phyloP scores from a whole-genome alignment of 1,140 invertebrate genomes.

The Coboldia fuscipes region DNA sequence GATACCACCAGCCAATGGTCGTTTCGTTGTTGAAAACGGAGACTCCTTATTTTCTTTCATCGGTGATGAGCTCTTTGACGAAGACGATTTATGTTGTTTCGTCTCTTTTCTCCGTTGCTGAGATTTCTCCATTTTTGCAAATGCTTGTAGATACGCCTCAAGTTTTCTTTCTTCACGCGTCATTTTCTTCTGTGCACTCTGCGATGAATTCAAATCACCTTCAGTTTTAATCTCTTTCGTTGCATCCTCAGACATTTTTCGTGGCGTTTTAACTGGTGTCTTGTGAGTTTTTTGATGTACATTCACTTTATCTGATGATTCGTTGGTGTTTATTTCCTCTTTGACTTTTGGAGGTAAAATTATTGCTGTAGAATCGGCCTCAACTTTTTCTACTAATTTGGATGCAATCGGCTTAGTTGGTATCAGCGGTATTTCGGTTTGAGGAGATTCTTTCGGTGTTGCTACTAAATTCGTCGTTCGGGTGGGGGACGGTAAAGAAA shows the following conservation, averaged over 20 bases:
- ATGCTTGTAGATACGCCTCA: conserved; percentile 84
- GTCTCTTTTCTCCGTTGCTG: conserved; percentile 56
- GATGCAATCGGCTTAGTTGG: background rate
- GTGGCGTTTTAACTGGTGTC: conserved; percentile 5
- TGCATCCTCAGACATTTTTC: conserved; percentile 2
- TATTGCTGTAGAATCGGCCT: too few relatives aligned
- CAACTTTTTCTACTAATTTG: background rate
- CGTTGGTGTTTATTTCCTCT: too few relatives aligned
- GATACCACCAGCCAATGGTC: too few relatives aligned
- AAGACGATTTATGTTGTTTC: conserved; percentile 10
- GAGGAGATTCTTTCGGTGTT: background rate
- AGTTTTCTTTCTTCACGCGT: conserved; percentile 89
- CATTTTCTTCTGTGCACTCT: conserved; percentile 22
- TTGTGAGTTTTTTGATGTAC: conserved; percentile 2
- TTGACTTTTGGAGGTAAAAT: too few relatives aligned
- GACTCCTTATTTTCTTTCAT: background rate
- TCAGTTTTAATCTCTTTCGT: conserved; percentile 5
- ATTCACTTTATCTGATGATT: conserved; percentile 2
- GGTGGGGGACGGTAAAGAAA: conserved; percentile 15
- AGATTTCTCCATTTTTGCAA: conserved; percentile 62
- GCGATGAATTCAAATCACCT: conserved; percentile 4
- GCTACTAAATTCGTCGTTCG: background rate
- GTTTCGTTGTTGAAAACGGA: too few relatives aligned
- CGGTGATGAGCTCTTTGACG: background rate
- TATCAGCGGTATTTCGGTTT: background rate